Evolutionary conservation across 2,888 invertebrate genomes (phyloP).

Genomic region (Creontiades dilutus): DNA sequence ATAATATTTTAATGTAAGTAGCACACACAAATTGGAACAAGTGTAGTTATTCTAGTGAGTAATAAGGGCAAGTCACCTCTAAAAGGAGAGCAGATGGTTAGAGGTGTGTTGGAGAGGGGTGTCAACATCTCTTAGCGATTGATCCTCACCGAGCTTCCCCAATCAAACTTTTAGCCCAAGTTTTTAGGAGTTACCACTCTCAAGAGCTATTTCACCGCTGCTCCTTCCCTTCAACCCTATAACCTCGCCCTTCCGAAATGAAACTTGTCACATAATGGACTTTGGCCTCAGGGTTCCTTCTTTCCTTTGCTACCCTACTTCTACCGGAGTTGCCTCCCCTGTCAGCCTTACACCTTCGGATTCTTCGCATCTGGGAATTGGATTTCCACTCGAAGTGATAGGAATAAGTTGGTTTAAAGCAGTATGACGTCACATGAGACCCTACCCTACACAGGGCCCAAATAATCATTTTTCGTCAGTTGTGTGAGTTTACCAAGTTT

Average conservation of each 20-base stretch:
- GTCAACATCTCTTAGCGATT: slow-evolving; percentile 62
- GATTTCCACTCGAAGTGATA: slow-evolving; percentile 16
- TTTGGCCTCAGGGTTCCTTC: slow-evolving; percentile 53
- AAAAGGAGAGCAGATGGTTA: not conserved
- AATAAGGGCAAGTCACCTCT: not conserved
- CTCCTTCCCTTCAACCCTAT: slow-evolving; percentile 2
- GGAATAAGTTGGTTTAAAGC: not conserved
- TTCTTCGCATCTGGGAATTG: slow-evolving; percentile 22
- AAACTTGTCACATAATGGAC: slow-evolving; percentile 63
- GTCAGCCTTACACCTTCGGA: not conserved
- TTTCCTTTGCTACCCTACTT: not conserved
- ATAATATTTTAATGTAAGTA: not conserved
- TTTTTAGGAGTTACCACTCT: slow-evolving; percentile 65
- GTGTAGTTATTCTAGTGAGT: not conserved
- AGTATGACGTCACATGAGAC: not conserved
- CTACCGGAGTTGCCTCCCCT: not conserved
- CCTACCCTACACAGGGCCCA: too few relatives aligned
- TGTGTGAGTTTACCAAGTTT: too few relatives aligned
- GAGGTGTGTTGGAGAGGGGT: slow-evolving; percentile 43
- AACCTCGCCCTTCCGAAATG: slow-evolving; percentile 56
- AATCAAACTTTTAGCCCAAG: slow-evolving; percentile 65
- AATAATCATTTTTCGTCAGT: too few relatives aligned
- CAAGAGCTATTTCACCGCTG: slow-evolving; percentile 57
- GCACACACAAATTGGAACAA: not conserved
- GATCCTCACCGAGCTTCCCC: slow-evolving; percentile 57